Base-by-base conservation (phyloP, 1,140 invertebrate species). In the fruit fly (Drosophila melanogaster) region DNA sequence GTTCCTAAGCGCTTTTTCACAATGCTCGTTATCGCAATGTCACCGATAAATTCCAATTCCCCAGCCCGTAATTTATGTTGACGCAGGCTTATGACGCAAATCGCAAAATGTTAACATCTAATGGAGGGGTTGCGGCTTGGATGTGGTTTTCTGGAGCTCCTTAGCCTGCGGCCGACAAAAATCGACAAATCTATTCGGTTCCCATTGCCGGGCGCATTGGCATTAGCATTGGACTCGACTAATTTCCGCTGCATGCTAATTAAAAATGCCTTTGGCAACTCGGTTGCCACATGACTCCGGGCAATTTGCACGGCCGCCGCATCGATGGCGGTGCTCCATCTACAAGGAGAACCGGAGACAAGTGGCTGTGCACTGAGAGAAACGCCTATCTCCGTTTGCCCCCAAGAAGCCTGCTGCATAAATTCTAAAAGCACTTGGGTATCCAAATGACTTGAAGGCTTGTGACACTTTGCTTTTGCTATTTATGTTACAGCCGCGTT, bases 231-330 rank as follows among this genome's bases (percentile, higher is more conserved):
- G 70, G 41, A 43, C 22, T 37, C 60, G 74, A 77, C 75, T 79
- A 86, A 86, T 89, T 89, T 81, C 83, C 83, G 66, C 57, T 75
- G 71, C 51, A 89, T 86, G 84, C 84, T 86, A 86, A 86, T 86
- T 86, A 86, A 86, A 89, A 87, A 65, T 77, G 79, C 80, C 73
- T 58, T 47, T 65, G 76, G 78, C 64, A 76, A 70, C 79, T 67
- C 67, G 69, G 67, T 75, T 64, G 70, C 59, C 70, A 62, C 83
- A 71, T 76, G 69, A 77, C 72, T 87, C 22, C 54, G 72, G 78
- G 78, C 84, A 89, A 87, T 79, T 84, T 84, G 79, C 84, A 79
- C 75, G 57, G 64, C 54, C 26, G 51, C 46, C 26, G 49, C 53
- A 53, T 37, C 58, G 46, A 58, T 54, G 41, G 14, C n/a, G 46